Percentiles rank a stretch among this genome's conserved stretches.
phyloP scores from a whole-genome alignment of 2,888 invertebrate species.

The Antitype chi region DNA sequence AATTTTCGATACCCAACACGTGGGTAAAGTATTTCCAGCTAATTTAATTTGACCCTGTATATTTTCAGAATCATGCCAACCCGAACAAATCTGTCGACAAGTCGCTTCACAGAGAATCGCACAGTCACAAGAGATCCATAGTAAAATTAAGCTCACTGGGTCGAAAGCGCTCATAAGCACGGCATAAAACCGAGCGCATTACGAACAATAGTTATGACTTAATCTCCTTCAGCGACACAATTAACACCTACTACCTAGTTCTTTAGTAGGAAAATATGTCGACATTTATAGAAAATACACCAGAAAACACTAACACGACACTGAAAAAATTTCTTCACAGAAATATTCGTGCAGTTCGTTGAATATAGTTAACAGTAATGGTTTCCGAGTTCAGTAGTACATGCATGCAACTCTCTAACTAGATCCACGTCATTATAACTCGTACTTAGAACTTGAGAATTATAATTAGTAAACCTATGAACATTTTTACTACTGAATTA shows the following conservation, averaged over 20 bases:
- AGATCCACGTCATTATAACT: constrained; percentile 52
- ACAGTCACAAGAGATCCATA: not conserved
- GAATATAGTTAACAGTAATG: constrained; percentile 72
- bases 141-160: constrained; percentile 29
- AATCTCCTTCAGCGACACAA: constrained; percentile 31
- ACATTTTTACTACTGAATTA: not conserved
- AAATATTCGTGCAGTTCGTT: constrained; percentile 74
- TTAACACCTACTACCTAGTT: constrained; percentile 15
- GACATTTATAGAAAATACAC: constrained; percentile 23
- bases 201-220: constrained; percentile 27
- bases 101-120: too few species aligned
- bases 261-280: constrained; percentile 29
- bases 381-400: constrained; percentile 71
- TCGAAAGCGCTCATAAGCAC: not conserved
- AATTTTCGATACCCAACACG: too few species aligned
- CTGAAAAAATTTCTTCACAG: constrained; percentile 68
- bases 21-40: too few species aligned
- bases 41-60: too few species aligned
- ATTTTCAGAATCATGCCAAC: too few species aligned
- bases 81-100: too few species aligned
- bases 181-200: constrained; percentile 1
- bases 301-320: constrained; percentile 8
- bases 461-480: not conserved
- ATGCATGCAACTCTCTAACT: constrained; percentile 72
- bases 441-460: constrained; percentile 29